phyloP scores from a whole-genome alignment of 2,113 vertebrate genomes.

The Fregetta grallaria region DNA sequence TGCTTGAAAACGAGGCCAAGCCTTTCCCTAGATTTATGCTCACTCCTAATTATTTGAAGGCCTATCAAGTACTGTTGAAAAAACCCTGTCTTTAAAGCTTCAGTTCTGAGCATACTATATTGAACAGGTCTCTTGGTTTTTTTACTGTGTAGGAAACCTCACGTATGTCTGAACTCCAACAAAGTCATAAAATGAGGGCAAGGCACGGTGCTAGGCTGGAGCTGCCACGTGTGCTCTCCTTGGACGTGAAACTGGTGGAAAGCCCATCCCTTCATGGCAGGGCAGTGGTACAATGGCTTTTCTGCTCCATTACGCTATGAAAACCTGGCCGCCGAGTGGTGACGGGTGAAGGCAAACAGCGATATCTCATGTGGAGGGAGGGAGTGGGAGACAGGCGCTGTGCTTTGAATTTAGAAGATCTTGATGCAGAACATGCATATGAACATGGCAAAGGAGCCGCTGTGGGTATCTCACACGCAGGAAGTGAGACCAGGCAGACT shows the following conservation, averaged over 20 bases:
- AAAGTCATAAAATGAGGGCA: background rate
- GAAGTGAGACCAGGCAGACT: background rate
- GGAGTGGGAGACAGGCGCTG: rapidly evolving
- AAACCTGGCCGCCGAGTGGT: background rate
- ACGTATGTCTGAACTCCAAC: background rate
- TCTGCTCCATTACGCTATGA: background rate
- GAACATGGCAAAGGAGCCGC: background rate
- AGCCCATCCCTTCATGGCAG: background rate
- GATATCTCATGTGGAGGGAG: background rate
- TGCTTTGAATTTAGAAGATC: background rate
- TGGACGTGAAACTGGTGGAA: background rate
- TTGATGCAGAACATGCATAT: background rate
- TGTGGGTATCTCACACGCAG: rapidly evolving
- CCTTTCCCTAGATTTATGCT: background rate
- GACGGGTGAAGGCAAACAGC: background rate
- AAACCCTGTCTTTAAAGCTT: background rate
- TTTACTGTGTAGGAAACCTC: background rate
- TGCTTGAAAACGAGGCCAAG: conserved; percentile 8
- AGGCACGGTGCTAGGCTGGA: background rate
- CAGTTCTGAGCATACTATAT: background rate
- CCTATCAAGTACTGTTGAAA: background rate
- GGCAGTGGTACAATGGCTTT: background rate
- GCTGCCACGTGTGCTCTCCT: background rate
- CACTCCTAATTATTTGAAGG: background rate
- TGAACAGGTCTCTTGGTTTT: background rate